phyloP scores from a whole-genome alignment of 2,888 invertebrate species.

The Branchellion lobata region DNA sequence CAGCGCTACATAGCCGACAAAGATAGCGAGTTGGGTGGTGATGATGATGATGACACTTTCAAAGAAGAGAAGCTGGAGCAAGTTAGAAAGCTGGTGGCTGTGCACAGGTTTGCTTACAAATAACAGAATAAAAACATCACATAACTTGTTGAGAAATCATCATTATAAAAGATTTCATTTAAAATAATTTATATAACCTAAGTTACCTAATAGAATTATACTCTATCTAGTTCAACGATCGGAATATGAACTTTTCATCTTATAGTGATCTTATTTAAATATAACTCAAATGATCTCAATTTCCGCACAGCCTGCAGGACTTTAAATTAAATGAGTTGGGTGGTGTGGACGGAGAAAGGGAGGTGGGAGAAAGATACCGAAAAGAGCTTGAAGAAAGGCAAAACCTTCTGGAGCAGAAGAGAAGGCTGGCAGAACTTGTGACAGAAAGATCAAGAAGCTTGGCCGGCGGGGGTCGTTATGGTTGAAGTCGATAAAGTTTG shows the following conservation, averaged over 20 bases:
- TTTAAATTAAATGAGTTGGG: constrained; percentile 30
- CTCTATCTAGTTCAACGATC: too few relatives aligned
- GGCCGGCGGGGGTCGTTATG: constrained; percentile 72
- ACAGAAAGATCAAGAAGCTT: constrained; percentile 93
- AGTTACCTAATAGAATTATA: too few relatives aligned
- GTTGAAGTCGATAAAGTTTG: too few relatives aligned
- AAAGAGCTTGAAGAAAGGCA: constrained; percentile 70
- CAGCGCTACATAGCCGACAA: constrained; percentile 31
- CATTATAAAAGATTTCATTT: too few relatives aligned
- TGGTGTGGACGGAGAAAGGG: background rate
- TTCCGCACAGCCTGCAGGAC: constrained; percentile 34
- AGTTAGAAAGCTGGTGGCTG: constrained; percentile 27
- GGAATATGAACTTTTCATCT: too few relatives aligned
- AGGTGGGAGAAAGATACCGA: background rate
- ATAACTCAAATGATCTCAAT: too few relatives aligned
- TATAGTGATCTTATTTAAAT: too few relatives aligned
- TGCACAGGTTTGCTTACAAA: constrained; percentile 5
- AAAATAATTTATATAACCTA: too few relatives aligned
- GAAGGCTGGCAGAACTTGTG: constrained; percentile 78
- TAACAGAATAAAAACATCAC: too few relatives aligned
- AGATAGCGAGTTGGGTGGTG: background rate
- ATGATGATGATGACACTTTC: background rate
- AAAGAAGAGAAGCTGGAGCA: constrained; percentile 35
- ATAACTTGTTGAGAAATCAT: too few relatives aligned
- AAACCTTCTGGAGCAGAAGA: constrained; percentile 83